Evolutionary conservation across 2,888 invertebrate genomes (phyloP).

Genomic region (Drosophila prostipennis): DNA sequence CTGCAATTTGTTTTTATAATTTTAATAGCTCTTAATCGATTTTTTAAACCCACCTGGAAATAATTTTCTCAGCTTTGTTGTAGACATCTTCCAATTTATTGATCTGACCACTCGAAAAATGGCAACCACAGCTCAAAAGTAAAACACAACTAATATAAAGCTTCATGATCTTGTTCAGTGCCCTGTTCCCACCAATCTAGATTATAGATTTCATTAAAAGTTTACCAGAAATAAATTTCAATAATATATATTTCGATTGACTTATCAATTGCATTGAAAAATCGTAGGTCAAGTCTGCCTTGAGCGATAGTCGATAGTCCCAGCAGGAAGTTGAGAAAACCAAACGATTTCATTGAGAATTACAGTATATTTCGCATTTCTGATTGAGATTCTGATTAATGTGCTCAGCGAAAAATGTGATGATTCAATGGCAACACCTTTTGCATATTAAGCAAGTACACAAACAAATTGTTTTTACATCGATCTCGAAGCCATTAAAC

Average conservation of each 20-base stretch:
- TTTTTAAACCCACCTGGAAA: conserved; percentile 32
- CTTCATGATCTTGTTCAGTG: conserved; percentile 24
- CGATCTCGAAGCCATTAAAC: conserved; percentile 16
- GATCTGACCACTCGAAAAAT: not conserved
- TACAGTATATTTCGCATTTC: conserved; percentile 4
- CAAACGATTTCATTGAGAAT: conserved; percentile 16
- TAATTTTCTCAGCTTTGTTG: conserved; percentile 39
- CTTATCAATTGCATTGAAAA: conserved; percentile 44
- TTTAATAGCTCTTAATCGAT: not conserved
- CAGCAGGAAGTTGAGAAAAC: conserved; percentile 25
- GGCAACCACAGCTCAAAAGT: not conserved
- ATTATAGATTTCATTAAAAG: not conserved
- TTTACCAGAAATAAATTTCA: not conserved
- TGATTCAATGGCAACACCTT: conserved; percentile 41
- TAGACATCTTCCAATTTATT: conserved; percentile 12
- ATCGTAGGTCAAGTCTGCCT: conserved; percentile 49
- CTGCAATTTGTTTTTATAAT: conserved; percentile 18
- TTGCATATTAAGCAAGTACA: conserved; percentile 37
- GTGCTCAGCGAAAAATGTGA: conserved; percentile 10
- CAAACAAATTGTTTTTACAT: conserved; percentile 28
- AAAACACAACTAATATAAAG: not conserved
- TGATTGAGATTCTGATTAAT: conserved; percentile 2
- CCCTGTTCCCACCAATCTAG: conserved; percentile 4
- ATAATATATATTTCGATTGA: not conserved
- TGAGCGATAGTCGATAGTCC: conserved; percentile 5